These are phyloP conservation scores for Gari tellinella DNA, from an alignment of 2,888 invertebrate species.

Conservation along the genomic window DNA sequence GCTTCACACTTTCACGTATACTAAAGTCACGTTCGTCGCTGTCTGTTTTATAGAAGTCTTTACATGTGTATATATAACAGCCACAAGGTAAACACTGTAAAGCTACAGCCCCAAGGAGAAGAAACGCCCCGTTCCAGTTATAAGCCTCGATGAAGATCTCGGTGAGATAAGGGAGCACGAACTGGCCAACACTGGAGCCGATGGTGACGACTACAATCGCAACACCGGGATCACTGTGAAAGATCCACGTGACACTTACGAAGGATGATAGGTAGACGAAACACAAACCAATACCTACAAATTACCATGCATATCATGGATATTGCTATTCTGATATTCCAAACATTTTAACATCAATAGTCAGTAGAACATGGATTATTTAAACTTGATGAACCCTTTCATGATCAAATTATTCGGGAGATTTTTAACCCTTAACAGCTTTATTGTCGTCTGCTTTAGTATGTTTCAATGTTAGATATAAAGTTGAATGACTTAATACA, in stretches of 20 bases:
- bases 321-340: too few species aligned
- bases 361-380: too few species aligned
- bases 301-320: too few species aligned
- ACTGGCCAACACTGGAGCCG: constrained; percentile 33
- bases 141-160: constrained; percentile 35
- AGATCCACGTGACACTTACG: constrained; percentile 18
- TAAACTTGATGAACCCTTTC: too few species aligned
- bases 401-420: too few species aligned
- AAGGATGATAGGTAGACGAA: constrained; percentile 30
- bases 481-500: too few species aligned
- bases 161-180: constrained; percentile 24
- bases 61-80: constrained; percentile 18
- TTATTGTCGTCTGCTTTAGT: too few species aligned
- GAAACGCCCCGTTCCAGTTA: constrained; percentile 36
- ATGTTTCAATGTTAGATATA: too few species aligned
- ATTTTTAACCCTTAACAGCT: too few species aligned
- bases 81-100: constrained; percentile 26
- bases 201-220: constrained; percentile 20
- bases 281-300: constrained; percentile 21
- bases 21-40: neutral
- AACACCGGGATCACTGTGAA: constrained; percentile 17
- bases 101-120: constrained; percentile 17
- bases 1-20: neutral
- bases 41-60: constrained; percentile 3
- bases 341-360: too few species aligned